A percentile compares a stretch with the other conserved stretches of the same genome.
Conservation (phyloP, 2,113 vertebrate genomes). For the Phalacrocorax pelagicus region DNA sequence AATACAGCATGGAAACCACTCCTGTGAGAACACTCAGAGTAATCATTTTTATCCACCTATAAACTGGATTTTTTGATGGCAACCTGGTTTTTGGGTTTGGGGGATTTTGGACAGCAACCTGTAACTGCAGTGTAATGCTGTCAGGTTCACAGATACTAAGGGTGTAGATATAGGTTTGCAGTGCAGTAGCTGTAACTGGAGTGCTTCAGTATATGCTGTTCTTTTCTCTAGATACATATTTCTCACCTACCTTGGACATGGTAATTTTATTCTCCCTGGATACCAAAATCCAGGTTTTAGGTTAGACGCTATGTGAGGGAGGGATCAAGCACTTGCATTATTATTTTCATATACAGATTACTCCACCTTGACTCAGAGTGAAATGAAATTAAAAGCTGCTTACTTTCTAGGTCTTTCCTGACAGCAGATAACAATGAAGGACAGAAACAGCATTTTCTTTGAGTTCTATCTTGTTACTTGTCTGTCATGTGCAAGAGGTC, state of each 20-base stretch:
- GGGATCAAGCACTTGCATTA: background rate
- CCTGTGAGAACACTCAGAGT: background rate
- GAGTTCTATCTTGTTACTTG: background rate
- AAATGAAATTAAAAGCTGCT: conserved; percentile 34
- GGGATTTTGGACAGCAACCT: background rate
- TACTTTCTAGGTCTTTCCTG: background rate
- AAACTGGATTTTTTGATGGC: background rate
- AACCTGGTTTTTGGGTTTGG: background rate
- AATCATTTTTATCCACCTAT: background rate
- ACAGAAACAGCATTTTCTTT: background rate
- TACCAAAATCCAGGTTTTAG: background rate
- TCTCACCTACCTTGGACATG: background rate
- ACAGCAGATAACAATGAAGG: background rate
- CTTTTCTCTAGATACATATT: background rate
- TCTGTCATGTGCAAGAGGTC: background rate
- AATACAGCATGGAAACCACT: background rate
- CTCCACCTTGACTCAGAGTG: background rate
- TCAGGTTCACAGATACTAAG: background rate
- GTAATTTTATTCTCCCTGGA: background rate
- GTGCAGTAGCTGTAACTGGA: background rate
- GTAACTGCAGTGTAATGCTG: background rate
- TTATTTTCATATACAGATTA: background rate
- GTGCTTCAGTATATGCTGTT: background rate
- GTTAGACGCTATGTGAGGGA: background rate
- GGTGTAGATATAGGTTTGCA: background rate